phyloP scores from a whole-genome alignment of 2,888 invertebrate species.

The Drosophila nigritarsus region DNA sequence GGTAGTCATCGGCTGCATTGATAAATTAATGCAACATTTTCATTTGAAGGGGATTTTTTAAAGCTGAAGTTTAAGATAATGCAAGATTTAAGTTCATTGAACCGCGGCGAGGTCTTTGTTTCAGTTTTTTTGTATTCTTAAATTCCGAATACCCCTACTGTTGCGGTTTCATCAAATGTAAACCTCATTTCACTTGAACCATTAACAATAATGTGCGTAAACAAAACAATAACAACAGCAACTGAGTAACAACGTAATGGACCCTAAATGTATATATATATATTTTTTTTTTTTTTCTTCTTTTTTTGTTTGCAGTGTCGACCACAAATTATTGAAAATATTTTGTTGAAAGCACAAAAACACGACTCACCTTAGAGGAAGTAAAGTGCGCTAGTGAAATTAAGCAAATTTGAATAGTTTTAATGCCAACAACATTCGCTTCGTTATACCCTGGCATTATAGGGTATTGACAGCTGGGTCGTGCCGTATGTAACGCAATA shows the following conservation, averaged over 20 bases:
- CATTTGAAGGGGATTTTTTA: slow-evolving; percentile 5
- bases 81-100: slow-evolving; percentile 32
- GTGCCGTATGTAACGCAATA: background rate
- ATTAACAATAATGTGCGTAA: slow-evolving; percentile 16
- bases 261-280: slow-evolving; percentile 37
- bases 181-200: slow-evolving; percentile 36
- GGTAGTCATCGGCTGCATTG: slow-evolving; percentile 46
- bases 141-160: slow-evolving; percentile 40
- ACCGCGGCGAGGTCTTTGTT: slow-evolving; percentile 33
- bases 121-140: no score
- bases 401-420: slow-evolving; percentile 39
- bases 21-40: slow-evolving; percentile 34
- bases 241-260: slow-evolving; percentile 28
- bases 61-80: slow-evolving; percentile 12
- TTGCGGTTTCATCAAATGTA: slow-evolving; percentile 30
- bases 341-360: slow-evolving; percentile 12
- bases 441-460: background rate
- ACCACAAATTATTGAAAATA: slow-evolving; percentile 24
- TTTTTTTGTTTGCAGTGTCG: slow-evolving; percentile 15
- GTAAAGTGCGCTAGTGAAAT: slow-evolving; percentile 15
- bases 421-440: slow-evolving; percentile 24
- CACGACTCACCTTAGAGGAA: slow-evolving; percentile 1
- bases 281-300: background rate
- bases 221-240: background rate
- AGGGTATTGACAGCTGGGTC: background rate